phyloP scores from a whole-genome alignment of 2,888 invertebrate species.

The Troides helena region DNA sequence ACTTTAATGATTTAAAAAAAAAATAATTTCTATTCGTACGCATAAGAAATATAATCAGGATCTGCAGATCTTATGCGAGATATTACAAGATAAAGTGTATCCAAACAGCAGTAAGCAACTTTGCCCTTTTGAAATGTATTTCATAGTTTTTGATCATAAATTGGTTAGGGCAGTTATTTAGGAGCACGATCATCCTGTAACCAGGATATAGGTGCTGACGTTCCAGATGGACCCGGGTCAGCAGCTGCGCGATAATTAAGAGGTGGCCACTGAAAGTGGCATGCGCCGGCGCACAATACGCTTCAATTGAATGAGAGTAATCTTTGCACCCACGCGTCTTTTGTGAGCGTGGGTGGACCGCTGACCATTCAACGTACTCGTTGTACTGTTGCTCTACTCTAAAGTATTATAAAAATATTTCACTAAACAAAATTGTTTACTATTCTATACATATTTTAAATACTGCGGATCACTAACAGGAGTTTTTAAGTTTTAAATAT shows the following conservation, averaged over 20 bases:
- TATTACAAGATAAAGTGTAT: too few species aligned
- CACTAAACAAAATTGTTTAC: not conserved
- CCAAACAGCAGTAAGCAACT: not conserved
- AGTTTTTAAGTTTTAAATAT: too few species aligned
- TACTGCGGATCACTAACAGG: too few species aligned
- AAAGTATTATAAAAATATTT: not conserved
- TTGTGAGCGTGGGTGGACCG: constrained; percentile 76
- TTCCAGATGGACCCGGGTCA: constrained; percentile 77
- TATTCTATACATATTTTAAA: too few species aligned
- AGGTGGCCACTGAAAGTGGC: constrained; percentile 76
- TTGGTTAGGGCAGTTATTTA: not conserved
- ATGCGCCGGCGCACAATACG: constrained; percentile 78
- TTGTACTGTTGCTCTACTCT: constrained; percentile 57
- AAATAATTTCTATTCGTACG: too few species aligned
- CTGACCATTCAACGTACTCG: constrained; percentile 60
- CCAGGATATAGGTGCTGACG: constrained; percentile 68
- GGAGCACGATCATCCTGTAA: constrained; percentile 56
- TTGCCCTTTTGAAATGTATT: not conserved
- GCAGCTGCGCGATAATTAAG: constrained; percentile 80
- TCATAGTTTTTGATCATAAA: not conserved
- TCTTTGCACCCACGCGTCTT: constrained; percentile 80
- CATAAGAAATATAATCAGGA: too few species aligned
- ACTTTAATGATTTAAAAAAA: too few species aligned
- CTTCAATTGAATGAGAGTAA: constrained; percentile 80
- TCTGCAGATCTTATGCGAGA: too few species aligned